Base-by-base conservation (phyloP, 2,797 vertebrate species). In the Characodon lateralis region DNA sequence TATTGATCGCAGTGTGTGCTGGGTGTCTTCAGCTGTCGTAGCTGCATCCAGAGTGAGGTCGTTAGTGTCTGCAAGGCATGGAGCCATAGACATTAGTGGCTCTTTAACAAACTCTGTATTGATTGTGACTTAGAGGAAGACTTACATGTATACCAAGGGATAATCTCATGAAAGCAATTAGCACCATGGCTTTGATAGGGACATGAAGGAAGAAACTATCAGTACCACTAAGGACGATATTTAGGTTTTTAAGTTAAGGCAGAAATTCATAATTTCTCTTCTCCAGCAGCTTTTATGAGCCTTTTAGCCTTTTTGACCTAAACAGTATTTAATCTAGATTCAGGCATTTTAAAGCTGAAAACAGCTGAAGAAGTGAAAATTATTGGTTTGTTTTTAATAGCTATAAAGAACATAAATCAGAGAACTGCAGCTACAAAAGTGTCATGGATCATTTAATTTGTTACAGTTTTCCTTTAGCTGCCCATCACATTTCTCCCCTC, bases 21-120 rank as follows among this genome's bases (percentile, higher is more conserved):
- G 89, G 83, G 86, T 90, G 88, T 93, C 91, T 93, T 94, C 92
- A 90, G 88, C 91, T 90, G 89, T 92, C 89, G 77, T 82, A 81
- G 88, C 83, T 83, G 82, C 85, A 91, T 92, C 79, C 87, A 89
- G 83, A 87, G 83, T 58, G 78, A 87, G 87, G 91, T 93, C 85
- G 79, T 93, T 93, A 92, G 89, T 83, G 91, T 91, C 92, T 89
- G 84, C 84, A 48, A 92, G 89, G 90, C 93, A 90, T 83, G 87
- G 83, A 88, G 84, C 90, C 88, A 86, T 70, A 72, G 88, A 91
- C 93, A 91, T 93, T 93, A 94, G 91, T 88, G 83, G 88, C 88
- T 94, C 94, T 94, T 94, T 95, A 94, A 94, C 93, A 93, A 92
- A 94, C 92, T 91, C 84, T 78, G 81, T 92, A 95, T 95, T 93